Percentiles rank a stretch among this genome's conserved stretches.
phyloP scores from a whole-genome alignment of 2,113 vertebrate genomes.

The Odocoileus virginianus region DNA sequence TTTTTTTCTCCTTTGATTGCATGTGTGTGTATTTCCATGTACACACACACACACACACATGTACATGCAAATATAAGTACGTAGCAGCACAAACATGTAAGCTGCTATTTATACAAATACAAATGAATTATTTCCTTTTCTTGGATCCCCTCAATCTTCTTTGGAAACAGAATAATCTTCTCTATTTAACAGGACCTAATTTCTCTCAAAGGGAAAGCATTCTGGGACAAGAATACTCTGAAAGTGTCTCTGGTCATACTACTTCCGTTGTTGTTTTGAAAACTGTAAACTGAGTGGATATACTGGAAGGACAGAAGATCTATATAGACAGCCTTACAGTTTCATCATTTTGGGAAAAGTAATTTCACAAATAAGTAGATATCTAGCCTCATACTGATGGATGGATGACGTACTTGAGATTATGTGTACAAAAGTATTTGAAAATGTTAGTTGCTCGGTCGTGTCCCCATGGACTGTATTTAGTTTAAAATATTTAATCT shows the following conservation, averaged over 20 bases:
- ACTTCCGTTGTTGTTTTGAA: neutral
- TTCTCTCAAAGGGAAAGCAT: neutral
- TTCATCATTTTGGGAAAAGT: slow-evolving; percentile 4
- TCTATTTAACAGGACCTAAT: slow-evolving; percentile 17
- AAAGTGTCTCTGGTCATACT: neutral
- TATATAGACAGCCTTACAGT: neutral
- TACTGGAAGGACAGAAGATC: neutral
- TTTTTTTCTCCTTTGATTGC: neutral
- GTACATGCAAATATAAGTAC: neutral
- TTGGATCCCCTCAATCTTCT: neutral
- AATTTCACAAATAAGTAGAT: neutral
- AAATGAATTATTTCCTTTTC: neutral
- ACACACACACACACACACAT: neutral
- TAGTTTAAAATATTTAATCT: neutral
- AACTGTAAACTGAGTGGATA: neutral
- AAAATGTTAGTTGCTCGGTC: neutral
- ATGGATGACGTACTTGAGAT: neutral
- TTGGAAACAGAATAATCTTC: neutral
- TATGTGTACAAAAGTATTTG: neutral
- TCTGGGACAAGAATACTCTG: neutral
- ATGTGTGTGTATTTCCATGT: neutral
- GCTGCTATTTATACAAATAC: neutral
- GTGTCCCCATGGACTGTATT: neutral
- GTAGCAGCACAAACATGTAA: neutral
- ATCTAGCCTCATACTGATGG: neutral